Base-by-base conservation (phyloP, 2,888 invertebrate genomes). In the Coronaproctus castanopsis region DNA sequence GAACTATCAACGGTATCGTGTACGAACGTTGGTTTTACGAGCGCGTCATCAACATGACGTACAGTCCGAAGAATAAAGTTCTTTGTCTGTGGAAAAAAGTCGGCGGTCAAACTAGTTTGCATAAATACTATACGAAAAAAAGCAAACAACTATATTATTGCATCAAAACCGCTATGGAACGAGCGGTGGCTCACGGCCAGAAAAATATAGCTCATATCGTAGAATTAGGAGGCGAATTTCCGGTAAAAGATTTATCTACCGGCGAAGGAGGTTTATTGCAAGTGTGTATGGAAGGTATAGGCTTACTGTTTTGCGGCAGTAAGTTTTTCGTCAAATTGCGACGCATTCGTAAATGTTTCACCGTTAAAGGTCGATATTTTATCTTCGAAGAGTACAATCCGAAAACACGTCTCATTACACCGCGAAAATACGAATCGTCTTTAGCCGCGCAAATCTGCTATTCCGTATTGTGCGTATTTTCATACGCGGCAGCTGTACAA, bases 371-470 rank as follows among this genome's bases (percentile, higher is more conserved):
- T 73, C 95, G 93, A 74, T 88, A 97, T 75, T 98, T 98, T 80
- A 87, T 98, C 71, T 81, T 98, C 74, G 98, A 98, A 79, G 97
- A 98, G 83, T 97, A 87, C 78, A 97, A 97, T 84, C 92, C 95
- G 65, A 95, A 96, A 78, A 93, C 90, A 67, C 81, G 93, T 70
- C 90, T 96, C 78, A 84, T 97, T 67, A 86, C 91, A 70, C 93
- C 95, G 75, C 81, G 97, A 71, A 91, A 87, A 77, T 98, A 95
- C 77, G 92, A 91, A 76, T 97, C 97, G 58, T 85, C 88, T 68
- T 93, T 97, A 97, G 95, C 97, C 71, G 93, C 96, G 76, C 95
- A 97, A 75, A 98, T 98, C 70, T 97, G 96, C 76, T 98, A 98
- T 76, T 92, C 98, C 67, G 96, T 98, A 63, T 79, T 98, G 67